A percentile compares a stretch with the other conserved stretches of the same genome.
Evolutionary conservation across 2,797 vertebrate species (phyloP).

Genomic region (Toxotes lorentzi): DNA sequence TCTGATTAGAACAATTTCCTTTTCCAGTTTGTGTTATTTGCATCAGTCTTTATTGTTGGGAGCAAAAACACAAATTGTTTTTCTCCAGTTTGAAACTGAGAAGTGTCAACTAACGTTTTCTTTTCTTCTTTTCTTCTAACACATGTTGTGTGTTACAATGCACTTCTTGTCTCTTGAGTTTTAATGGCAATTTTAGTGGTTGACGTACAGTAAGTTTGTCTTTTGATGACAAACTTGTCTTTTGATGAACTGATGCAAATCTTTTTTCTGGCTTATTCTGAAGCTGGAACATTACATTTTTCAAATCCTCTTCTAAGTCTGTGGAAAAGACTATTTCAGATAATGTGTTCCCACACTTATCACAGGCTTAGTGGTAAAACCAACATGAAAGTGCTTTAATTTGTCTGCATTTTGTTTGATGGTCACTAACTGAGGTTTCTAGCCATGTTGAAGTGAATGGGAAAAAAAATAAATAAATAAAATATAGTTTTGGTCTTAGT

Average conservation of each 20-base stretch:
- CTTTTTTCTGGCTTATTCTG: neutral
- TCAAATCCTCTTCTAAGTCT: neutral
- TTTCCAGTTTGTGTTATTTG: neutral
- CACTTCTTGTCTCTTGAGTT: neutral
- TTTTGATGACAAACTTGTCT: neutral
- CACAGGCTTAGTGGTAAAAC: neutral
- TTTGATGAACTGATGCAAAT: conserved; percentile 12
- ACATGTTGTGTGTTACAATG: neutral
- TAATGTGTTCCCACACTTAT: conserved; percentile 3
- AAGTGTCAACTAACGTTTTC: neutral
- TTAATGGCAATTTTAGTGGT: neutral
- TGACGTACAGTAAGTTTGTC: neutral
- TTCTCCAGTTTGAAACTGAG: neutral
- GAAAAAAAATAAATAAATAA: no score
- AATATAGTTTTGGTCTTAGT: no score
- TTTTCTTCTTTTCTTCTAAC: neutral
- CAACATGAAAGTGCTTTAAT: conserved; percentile 17
- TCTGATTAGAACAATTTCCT: neutral
- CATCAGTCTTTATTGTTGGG: neutral
- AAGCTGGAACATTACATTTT: neutral
- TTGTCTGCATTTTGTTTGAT: neutral
- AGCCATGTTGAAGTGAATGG: neutral
- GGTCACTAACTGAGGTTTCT: conserved; percentile 9
- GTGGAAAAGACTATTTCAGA: conserved; percentile 8
- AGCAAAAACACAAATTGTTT: neutral